Evolutionary conservation across 1,140 invertebrate species (phyloP).

Genomic region (Hetaerina americana): DNA sequence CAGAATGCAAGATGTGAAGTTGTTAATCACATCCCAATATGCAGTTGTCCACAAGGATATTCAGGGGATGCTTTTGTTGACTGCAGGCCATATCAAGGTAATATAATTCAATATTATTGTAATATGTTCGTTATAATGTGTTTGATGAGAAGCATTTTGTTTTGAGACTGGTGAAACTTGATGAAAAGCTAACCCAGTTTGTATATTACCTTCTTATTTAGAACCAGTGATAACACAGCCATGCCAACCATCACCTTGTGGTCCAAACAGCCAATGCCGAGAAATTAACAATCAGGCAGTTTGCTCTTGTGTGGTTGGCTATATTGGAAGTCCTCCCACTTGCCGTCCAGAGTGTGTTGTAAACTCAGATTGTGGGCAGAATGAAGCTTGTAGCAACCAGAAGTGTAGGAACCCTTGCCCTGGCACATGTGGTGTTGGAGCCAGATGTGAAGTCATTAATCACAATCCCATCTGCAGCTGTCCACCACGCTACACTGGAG

Average conservation of each 20-base stretch:
- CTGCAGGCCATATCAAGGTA: constrained; percentile 28
- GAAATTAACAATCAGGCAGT: constrained; percentile 41
- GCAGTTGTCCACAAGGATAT: constrained; percentile 51
- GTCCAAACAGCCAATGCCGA: constrained; percentile 50
- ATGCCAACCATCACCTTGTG: constrained; percentile 57
- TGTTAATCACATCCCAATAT: constrained; percentile 59
- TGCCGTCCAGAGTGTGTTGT: constrained; percentile 48
- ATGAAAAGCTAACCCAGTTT: too few species aligned
- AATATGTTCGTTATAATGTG: too few species aligned
- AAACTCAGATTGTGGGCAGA: constrained; percentile 41
- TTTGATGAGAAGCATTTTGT: too few species aligned
- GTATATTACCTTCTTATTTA: background rate
- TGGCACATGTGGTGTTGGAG: constrained; percentile 42
- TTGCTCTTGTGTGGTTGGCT: constrained; percentile 46
- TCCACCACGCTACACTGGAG: constrained; percentile 25
- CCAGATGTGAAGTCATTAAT: constrained; percentile 38
- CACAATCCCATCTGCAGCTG: constrained; percentile 43
- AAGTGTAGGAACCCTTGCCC: constrained; percentile 48
- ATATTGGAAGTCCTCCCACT: constrained; percentile 43
- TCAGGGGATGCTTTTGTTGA: constrained; percentile 57
- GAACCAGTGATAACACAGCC: constrained; percentile 33
- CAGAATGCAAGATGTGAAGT: constrained; percentile 57
- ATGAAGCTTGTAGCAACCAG: constrained; percentile 43
- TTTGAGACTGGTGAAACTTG: too few species aligned
- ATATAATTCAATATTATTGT: background rate